Evolutionary conservation across 2,888 invertebrate genomes (phyloP).

Genomic region (Eulithis testata): DNA sequence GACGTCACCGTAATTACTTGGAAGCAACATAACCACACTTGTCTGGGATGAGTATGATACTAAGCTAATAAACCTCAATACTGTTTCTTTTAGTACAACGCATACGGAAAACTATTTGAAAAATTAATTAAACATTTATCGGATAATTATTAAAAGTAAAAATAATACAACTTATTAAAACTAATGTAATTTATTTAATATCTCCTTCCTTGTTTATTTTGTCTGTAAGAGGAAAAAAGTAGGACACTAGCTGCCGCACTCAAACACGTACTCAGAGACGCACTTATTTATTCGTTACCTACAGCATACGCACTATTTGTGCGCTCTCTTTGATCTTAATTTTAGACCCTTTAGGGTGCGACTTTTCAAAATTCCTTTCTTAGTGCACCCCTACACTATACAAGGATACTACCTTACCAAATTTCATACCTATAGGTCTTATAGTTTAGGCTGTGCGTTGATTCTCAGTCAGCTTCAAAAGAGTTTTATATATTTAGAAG

Average conservation of each 20-base stretch:
- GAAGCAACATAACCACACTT: conserved; percentile 35
- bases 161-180: conserved; percentile 46
- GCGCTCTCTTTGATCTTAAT: no score
- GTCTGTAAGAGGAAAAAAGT: conserved; percentile 49
- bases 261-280: no score
- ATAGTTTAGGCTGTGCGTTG: no score
- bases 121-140: conserved; percentile 46
- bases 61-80: conserved; percentile 27
- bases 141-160: conserved; percentile 42
- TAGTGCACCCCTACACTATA: no score
- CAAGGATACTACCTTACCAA: no score
- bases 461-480: no score
- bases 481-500: no score
- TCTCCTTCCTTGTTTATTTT: conserved; percentile 54
- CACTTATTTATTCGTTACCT: no score
- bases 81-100: conserved; percentile 36
- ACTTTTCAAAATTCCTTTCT: no score
- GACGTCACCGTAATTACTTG: conserved; percentile 22
- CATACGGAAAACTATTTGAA: conserved; percentile 54
- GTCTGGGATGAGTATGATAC: conserved; percentile 27
- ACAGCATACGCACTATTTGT: no score
- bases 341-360: no score
- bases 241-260: background rate
- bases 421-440: no score
- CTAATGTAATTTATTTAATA: conserved; percentile 36